phyloP scores from a whole-genome alignment of 2,888 invertebrate genomes.

The Drosophila picticornis region DNA sequence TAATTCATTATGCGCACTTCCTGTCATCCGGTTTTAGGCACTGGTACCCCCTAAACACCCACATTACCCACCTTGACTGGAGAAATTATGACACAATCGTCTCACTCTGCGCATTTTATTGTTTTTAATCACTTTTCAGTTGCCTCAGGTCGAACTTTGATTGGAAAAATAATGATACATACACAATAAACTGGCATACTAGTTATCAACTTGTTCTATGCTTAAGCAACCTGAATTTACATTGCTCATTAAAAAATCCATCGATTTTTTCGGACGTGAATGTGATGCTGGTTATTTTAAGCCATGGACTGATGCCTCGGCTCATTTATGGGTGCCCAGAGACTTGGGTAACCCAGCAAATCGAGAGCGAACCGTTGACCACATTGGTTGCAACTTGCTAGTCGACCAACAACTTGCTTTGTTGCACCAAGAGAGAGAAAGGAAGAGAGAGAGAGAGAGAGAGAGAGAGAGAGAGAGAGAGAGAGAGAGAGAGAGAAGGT shows the following conservation, averaged over 20 bases:
- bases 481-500: not conserved
- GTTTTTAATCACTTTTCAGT: slow-evolving; percentile 75
- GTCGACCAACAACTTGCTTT: slow-evolving; percentile 1
- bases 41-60: slow-evolving; percentile 8
- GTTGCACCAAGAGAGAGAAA: not conserved
- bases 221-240: slow-evolving; percentile 34
- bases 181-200: slow-evolving; percentile 36
- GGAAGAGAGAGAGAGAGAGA: not conserved
- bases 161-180: slow-evolving; percentile 53
- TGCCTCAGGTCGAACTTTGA: slow-evolving; percentile 44
- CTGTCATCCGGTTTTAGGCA: slow-evolving; percentile 59
- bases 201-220: slow-evolving; percentile 45
- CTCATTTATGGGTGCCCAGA: slow-evolving; percentile 8
- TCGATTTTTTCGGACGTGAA: slow-evolving; percentile 11
- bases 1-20: slow-evolving; percentile 77
- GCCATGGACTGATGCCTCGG: slow-evolving; percentile 12
- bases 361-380: slow-evolving; percentile 1
- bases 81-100: not conserved
- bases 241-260: slow-evolving; percentile 39
- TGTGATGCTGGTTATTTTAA: slow-evolving; percentile 20
- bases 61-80: not conserved
- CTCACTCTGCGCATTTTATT: slow-evolving; percentile 43
- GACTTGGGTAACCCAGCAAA: not conserved
- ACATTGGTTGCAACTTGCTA: slow-evolving; percentile 16
- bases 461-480: not conserved